These are phyloP conservation scores for Perca schrenkii DNA, from an alignment of 2,113 vertebrate species.

Conservation along the genomic window DNA sequence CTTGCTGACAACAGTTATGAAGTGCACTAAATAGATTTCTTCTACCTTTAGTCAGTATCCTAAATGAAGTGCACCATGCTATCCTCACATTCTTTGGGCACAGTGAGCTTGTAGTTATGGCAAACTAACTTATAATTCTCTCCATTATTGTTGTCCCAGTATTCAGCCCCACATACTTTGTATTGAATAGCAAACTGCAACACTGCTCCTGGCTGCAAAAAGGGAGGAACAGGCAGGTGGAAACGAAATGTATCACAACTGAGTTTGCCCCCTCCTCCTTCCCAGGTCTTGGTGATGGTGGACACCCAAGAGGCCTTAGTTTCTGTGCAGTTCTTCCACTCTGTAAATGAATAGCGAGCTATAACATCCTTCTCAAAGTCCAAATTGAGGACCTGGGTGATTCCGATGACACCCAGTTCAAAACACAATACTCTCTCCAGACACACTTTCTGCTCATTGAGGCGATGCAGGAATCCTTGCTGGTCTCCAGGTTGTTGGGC, in stretches of 20 bases:
- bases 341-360: conserved; percentile 91
- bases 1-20: conserved; percentile 24
- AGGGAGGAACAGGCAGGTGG: conserved; percentile 91
- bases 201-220: conserved; percentile 88
- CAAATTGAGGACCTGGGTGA: conserved; percentile 91
- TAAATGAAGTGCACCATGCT: conserved; percentile 98
- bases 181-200: conserved; percentile 94
- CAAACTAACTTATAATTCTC: conserved; percentile 92
- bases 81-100: conserved; percentile 93
- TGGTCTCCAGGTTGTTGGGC: conserved; percentile 87
- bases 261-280: conserved; percentile 51
- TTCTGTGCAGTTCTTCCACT: conserved; percentile 89
- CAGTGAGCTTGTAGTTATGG: conserved; percentile 88
- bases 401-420: conserved; percentile 90
- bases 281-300: conserved; percentile 64
- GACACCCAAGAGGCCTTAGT: conserved; percentile 88
- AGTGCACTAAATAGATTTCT: conserved; percentile 34
- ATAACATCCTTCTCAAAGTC: conserved; percentile 92
- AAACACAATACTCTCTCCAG: conserved; percentile 92
- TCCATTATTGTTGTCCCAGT: conserved; percentile 96
- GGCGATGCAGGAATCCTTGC: conserved; percentile 84
- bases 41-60: conserved; percentile 43
- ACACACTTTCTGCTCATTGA: conserved; percentile 89
- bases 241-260: conserved; percentile 92
- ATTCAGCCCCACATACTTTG: conserved; percentile 86